Evolutionary conservation across 2,797 vertebrate genomes (phyloP).

Genomic region (Orestias chungarensis): DNA sequence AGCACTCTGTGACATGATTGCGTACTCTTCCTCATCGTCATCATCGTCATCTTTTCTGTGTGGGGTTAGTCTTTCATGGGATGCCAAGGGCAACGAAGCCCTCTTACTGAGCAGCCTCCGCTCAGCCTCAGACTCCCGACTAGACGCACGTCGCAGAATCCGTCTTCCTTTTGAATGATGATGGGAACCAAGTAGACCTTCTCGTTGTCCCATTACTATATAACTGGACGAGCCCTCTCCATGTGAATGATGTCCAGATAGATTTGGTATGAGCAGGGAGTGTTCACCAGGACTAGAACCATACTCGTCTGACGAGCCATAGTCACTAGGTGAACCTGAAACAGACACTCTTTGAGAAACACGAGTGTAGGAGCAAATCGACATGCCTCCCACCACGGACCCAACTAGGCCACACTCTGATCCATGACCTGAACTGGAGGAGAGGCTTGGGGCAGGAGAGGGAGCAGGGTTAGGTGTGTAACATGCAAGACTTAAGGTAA

Average conservation of each 20-base stretch:
- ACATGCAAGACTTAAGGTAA: conserved; percentile 82
- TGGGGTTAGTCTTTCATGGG: conserved; percentile 68
- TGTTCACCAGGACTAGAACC: conserved; percentile 86
- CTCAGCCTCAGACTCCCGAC: conserved; percentile 78
- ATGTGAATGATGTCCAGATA: conserved; percentile 69
- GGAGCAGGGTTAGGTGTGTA: conserved; percentile 82
- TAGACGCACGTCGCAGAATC: conserved; percentile 79
- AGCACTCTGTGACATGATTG: conserved; percentile 81
- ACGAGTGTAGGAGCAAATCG: conserved; percentile 80
- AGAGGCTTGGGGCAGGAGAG: conserved; percentile 82
- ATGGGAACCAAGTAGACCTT: conserved; percentile 72
- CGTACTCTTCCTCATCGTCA: conserved; percentile 82
- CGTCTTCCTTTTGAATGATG: conserved; percentile 78
- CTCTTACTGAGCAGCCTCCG: conserved; percentile 80
- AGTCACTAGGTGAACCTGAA: conserved; percentile 84
- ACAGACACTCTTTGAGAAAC: conserved; percentile 83
- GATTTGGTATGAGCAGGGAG: conserved; percentile 75
- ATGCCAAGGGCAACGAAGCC: conserved; percentile 79
- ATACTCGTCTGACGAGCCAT: conserved; percentile 87
- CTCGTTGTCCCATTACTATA: conserved; percentile 81
- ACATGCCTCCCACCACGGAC: conserved; percentile 79
- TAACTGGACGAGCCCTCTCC: conserved; percentile 80
- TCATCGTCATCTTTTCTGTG: conserved; percentile 77
- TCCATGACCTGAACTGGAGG: conserved; percentile 83
- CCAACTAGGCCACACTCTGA: conserved; percentile 83